Evolutionary conservation across 2,113 vertebrate species (phyloP), one percentile per base, ranked within the genome.

Genomic region (Sceloporus tristichus): DNA sequence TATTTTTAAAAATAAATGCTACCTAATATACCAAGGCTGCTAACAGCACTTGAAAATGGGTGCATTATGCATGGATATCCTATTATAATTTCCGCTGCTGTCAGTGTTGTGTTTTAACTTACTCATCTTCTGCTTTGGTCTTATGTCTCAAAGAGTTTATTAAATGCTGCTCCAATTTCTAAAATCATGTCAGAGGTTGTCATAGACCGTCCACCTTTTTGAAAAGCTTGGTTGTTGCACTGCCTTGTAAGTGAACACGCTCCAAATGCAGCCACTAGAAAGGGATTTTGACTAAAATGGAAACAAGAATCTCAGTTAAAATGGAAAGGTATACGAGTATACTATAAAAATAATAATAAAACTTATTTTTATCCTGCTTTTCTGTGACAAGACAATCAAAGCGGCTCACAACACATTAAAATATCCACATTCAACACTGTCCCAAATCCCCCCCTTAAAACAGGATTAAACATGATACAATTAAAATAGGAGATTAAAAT

Each of bases 121-220:
- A 13, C 90, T 90, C n/a, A 38, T 88, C 16, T 66, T 82, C 53
- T 84, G 74, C 92, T 90, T 79, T 77, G 25, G 92, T 91, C 91
- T 98, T 96, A 99, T 94, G 95, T 97, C 94, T 99, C 98, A 87
- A 99, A 99, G 65, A 99, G 97, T 92, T 97, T 98, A 92, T 87
- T 97, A 96, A 99, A 99, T 81, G 98, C 98, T 0, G 97, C 93
- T 80, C 98, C 97, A 3, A 99, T 96, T 96, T 99, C 98, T 71
- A 97, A 96, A 91, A 99, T 97, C 98, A 99, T 99, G 96, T 99
- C 98, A 0, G 98, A 96, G 84, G 99, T 98, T 85, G 98, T 99
- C 94, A 98, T 98, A 89, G 98, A 97, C 27, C 99, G 98, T 92
- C 98, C 98, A 0, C 98, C 95, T 92, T 95, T 98, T 91, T 98